phyloP scores from a whole-genome alignment of 2,888 invertebrate genomes.

The Platycheirus albimanus region DNA sequence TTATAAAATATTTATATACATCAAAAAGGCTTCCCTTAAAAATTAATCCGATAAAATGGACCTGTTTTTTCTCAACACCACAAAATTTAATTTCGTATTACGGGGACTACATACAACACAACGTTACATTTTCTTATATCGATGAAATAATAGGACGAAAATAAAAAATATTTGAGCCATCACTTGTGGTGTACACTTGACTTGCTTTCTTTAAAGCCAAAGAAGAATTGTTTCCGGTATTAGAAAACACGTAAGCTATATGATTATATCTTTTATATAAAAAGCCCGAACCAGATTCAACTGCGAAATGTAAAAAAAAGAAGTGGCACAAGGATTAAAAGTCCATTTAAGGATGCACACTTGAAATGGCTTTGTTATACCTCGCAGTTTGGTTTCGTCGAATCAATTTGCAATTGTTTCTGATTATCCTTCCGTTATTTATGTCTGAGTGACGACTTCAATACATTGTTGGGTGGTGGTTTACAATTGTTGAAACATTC shows the following conservation, averaged over 20 bases:
- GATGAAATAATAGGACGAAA: no score
- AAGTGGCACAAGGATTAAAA: background rate
- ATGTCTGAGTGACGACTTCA: background rate
- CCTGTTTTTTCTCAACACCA: no score
- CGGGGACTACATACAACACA: no score
- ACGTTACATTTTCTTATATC: no score
- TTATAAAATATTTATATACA: no score
- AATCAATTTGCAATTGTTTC: slow-evolving; percentile 13
- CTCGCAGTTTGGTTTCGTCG: background rate
- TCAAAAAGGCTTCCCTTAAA: no score
- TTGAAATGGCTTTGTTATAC: slow-evolving; percentile 4
- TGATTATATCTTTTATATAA: background rate
- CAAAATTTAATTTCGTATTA: no score
- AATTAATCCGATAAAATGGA: no score
- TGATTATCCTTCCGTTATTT: slow-evolving; percentile 59
- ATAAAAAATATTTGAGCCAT: no score
- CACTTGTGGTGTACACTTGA: no score
- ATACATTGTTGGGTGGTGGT: background rate
- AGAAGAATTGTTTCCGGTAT: background rate
- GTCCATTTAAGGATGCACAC: background rate
- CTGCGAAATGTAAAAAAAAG: background rate
- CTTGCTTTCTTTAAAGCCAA: no score
- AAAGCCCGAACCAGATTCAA: background rate
- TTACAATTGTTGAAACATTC: background rate
- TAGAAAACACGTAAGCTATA: no score